These are phyloP conservation scores for Aethina tumida DNA, from an alignment of 1,140 invertebrate genomes.

Conservation along the genomic window DNA sequence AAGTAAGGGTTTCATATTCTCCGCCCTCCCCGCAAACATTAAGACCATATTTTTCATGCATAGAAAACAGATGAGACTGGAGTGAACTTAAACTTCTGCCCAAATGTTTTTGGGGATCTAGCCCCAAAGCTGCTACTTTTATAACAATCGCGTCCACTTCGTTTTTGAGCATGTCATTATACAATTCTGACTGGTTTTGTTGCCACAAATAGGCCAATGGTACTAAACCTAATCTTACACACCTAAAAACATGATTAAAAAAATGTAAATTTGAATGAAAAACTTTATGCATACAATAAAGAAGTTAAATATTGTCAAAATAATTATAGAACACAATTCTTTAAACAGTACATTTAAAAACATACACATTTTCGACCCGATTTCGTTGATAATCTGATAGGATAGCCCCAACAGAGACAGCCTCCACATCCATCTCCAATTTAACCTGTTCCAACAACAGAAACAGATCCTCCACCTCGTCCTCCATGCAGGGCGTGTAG, in stretches of 20 bases:
- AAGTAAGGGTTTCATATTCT: slow-evolving; percentile 96
- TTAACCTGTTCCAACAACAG: slow-evolving; percentile 74
- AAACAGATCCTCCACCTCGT: slow-evolving; percentile 99
- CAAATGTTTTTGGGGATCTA: slow-evolving; percentile 78
- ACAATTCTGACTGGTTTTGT: slow-evolving; percentile 82
- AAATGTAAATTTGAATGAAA: background rate
- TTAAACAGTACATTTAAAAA: slow-evolving; percentile 22
- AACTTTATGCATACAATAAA: background rate
- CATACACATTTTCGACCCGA: slow-evolving; percentile 96
- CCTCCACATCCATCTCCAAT: slow-evolving; percentile 75
- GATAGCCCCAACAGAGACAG: slow-evolving; percentile 93
- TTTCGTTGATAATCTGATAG: slow-evolving; percentile 96
- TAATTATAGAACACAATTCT: slow-evolving; percentile 5
- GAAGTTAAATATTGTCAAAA: slow-evolving; percentile 1
- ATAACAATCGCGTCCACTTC: slow-evolving; percentile 90
- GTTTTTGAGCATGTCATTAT: slow-evolving; percentile 96
- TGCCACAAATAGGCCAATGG: slow-evolving; percentile 91
- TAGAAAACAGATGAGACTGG: slow-evolving; percentile 72
- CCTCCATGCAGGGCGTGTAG: slow-evolving; percentile 76
- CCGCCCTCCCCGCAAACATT: slow-evolving; percentile 99
- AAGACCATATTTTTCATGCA: slow-evolving; percentile 90
- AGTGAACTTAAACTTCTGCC: slow-evolving; percentile 79
- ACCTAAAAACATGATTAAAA: slow-evolving; percentile 45
- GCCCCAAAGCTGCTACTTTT: slow-evolving; percentile 88
- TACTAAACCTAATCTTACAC: slow-evolving; percentile 77